phyloP scores from a whole-genome alignment of 2,888 invertebrate species.

The Drosophila limbata region DNA sequence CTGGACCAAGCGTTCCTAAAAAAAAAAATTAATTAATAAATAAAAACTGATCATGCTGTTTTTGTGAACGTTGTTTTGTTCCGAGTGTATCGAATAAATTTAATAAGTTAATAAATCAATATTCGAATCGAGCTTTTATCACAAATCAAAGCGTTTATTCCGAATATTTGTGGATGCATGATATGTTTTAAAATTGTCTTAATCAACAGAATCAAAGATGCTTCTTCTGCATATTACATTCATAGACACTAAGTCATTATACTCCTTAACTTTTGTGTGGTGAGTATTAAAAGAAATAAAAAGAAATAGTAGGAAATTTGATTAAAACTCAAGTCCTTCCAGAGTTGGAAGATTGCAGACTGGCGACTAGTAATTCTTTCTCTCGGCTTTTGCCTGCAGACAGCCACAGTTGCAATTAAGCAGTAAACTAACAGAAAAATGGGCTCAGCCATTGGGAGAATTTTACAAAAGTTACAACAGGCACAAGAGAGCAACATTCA shows the following conservation, averaged over 20 bases:
- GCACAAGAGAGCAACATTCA: background rate
- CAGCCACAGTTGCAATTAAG: slow-evolving; percentile 57
- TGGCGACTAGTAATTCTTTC: background rate
- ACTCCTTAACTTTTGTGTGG: background rate
- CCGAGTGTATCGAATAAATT: no score
- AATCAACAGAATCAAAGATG: no score
- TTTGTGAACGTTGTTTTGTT: no score
- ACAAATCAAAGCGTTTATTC: no score
- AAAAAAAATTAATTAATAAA: no score
- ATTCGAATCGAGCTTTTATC: no score
- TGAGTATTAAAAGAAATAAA: background rate
- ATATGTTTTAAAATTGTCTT: no score
- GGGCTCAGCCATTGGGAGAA: slow-evolving; percentile 38
- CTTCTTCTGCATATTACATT: background rate
- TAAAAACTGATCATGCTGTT: no score
- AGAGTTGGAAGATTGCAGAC: background rate
- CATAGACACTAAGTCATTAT: background rate
- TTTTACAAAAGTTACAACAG: slow-evolving; percentile 19
- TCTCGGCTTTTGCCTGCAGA: background rate
- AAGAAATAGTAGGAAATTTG: background rate
- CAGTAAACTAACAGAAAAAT: slow-evolving; percentile 51
- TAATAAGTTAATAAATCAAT: no score
- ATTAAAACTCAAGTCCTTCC: background rate
- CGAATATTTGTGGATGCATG: no score
- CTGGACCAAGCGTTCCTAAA: no score